Evolutionary conservation across 2,888 invertebrate genomes (phyloP).

Genomic region (Hyles lineata): DNA sequence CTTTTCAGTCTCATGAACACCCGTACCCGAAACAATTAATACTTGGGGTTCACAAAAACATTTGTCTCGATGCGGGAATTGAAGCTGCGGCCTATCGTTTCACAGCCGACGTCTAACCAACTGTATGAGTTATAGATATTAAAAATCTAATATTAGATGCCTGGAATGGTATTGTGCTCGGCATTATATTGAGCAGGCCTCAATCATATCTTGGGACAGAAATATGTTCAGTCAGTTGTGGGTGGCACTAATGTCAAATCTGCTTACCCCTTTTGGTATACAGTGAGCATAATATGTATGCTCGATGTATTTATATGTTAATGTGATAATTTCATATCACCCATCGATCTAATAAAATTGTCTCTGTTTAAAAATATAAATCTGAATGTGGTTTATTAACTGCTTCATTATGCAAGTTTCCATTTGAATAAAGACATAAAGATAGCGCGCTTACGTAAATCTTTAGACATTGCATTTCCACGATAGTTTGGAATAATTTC

Average conservation of each 20-base stretch:
- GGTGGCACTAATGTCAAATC: neutral
- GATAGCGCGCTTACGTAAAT: neutral
- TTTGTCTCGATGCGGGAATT: no score
- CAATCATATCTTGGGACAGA: neutral
- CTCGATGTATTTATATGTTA: neutral
- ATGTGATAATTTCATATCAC: neutral
- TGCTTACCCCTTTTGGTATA: no score
- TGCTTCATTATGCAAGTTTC: neutral
- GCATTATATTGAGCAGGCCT: neutral
- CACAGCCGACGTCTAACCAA: no score
- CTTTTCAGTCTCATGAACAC: no score
- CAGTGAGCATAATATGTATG: neutral
- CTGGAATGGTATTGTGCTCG: neutral
- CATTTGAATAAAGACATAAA: slow-evolving; percentile 5
- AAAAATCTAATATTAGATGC: no score
- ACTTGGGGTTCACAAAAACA: no score
- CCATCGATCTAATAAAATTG: neutral
- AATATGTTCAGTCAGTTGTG: neutral
- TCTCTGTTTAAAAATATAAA: neutral
- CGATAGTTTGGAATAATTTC: neutral
- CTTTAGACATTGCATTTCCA: neutral
- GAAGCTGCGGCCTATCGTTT: no score
- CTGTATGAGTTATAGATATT: no score
- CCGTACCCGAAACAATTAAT: no score
- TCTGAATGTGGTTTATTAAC: neutral